A percentile compares a stretch with the other conserved stretches of the same genome.
phyloP scores from a whole-genome alignment of 2,113 vertebrate species.

The Naja naja region DNA sequence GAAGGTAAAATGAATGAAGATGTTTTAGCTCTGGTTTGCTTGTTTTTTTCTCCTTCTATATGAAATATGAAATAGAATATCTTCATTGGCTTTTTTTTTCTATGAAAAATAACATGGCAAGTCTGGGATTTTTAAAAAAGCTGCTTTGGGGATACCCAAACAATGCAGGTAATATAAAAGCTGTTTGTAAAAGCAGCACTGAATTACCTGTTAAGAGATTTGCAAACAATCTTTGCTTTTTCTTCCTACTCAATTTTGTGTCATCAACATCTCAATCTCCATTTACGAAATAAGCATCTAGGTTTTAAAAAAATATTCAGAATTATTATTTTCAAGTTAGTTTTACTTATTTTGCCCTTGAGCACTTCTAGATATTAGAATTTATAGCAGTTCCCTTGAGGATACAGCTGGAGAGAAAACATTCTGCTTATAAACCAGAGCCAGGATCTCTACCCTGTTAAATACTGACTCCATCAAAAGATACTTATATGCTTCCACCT shows the following conservation, averaged over 20 bases:
- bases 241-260: neutral
- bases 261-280: neutral
- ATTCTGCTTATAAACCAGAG: neutral
- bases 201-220: neutral
- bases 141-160: neutral
- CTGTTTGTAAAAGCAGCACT: neutral
- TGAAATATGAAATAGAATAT: neutral
- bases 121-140: neutral
- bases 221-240: no score
- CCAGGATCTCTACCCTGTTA: neutral
- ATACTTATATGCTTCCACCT: neutral
- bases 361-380: neutral
- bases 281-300: neutral
- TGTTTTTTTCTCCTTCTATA: neutral
- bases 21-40: neutral
- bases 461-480: neutral
- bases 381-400: neutral
- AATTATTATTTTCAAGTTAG: neutral
- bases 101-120: neutral
- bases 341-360: neutral
- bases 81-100: neutral
- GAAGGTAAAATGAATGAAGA: neutral
- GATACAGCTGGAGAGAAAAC: neutral
- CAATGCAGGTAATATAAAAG: neutral
- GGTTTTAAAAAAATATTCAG: neutral